Conservation (phyloP, 2,888 invertebrate species). For the Podabrus alpinus region DNA sequence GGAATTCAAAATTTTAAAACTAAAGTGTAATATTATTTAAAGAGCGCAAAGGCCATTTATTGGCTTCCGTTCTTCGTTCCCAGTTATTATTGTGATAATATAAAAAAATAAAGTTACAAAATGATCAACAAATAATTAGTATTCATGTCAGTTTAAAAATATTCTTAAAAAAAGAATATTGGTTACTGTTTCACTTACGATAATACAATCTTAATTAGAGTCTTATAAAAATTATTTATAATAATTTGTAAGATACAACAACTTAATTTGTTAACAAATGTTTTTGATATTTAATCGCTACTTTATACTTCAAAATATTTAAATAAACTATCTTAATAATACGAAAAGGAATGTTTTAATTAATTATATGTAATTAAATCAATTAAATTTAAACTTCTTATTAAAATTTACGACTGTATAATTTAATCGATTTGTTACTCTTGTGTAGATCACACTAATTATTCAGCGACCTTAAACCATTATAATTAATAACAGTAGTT, state of each 20-base stretch:
- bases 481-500: background rate
- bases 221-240: background rate
- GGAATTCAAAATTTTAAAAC: background rate
- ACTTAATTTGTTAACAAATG: background rate
- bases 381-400: background rate
- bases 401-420: background rate
- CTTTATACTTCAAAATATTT: background rate
- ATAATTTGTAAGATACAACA: background rate
- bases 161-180: background rate
- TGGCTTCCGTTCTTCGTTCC: too few relatives aligned
- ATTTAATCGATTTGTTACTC: background rate
- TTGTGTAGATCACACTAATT: background rate
- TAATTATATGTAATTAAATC: background rate
- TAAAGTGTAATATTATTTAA: too few relatives aligned
- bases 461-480: background rate
- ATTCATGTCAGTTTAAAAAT: background rate
- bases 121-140: background rate
- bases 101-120: background rate
- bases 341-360: background rate
- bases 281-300: background rate
- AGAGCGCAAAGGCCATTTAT: too few relatives aligned
- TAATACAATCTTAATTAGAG: background rate
- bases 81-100: background rate
- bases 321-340: background rate
- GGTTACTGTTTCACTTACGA: background rate